Percentiles rank a stretch among this genome's conserved stretches.
Conservation (phyloP, 2,888 invertebrate genomes). For the Coecobrya sp. region DNA sequence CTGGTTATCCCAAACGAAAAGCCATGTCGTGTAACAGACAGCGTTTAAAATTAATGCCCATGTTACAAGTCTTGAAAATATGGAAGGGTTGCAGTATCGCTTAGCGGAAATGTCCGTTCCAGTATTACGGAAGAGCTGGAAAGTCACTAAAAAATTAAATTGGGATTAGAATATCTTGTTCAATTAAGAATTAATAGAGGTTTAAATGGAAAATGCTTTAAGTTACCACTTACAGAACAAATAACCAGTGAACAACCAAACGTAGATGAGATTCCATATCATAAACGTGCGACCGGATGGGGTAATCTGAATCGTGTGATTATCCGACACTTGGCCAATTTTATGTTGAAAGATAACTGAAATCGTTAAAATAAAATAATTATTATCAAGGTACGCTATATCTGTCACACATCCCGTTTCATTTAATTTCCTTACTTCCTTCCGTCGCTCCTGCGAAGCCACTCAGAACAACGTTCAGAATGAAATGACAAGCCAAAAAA, state of each 20-base stretch:
- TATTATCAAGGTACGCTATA: no score
- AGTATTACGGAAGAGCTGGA: conserved; percentile 28
- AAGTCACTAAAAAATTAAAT: conserved; percentile 49
- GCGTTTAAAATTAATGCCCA: conserved; percentile 44
- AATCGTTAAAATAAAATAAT: not conserved
- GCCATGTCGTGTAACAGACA: conserved; percentile 59
- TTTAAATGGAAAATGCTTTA: no score
- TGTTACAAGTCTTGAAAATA: conserved; percentile 37
- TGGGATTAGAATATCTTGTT: no score
- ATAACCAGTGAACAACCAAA: conserved; percentile 64
- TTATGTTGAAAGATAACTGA: conserved; percentile 71
- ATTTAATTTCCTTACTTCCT: conserved; percentile 39
- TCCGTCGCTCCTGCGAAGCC: conserved; percentile 66
- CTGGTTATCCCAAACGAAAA: conserved; percentile 77
- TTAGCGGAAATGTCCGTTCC: conserved; percentile 29
- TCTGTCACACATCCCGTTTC: not conserved
- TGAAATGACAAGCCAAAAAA: conserved; percentile 62
- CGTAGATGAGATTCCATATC: conserved; percentile 73
- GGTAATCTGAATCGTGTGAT: conserved; percentile 67
- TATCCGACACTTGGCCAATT: conserved; percentile 54
- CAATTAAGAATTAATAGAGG: no score
- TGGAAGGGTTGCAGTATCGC: conserved; percentile 50
- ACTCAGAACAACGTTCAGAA: conserved; percentile 66
- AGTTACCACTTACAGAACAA: conserved; percentile 62
- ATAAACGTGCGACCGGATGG: conserved; percentile 68